Evolutionary conservation across 2,797 vertebrate genomes (phyloP).

Genomic region (Ciconia nigra): DNA sequence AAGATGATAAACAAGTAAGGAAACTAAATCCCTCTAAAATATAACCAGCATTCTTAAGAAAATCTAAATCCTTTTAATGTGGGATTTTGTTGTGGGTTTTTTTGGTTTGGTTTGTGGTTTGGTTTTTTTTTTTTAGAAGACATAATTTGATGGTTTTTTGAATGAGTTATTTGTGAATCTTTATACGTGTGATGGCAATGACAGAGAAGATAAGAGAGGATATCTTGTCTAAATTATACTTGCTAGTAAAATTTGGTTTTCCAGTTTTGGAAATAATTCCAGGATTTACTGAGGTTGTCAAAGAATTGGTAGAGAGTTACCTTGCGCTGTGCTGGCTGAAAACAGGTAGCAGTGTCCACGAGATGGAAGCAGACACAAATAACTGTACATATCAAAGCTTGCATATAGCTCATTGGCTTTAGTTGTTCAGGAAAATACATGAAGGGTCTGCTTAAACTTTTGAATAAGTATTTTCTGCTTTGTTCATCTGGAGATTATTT

Average conservation of each 20-base stretch:
- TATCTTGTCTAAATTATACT: neutral
- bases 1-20: neutral
- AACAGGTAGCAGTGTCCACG: neutral
- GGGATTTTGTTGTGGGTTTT: too few species aligned
- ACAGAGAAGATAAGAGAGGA: neutral
- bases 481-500: neutral
- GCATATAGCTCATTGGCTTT: neutral
- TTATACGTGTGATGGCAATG: neutral
- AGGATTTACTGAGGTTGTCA: neutral
- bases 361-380: neutral
- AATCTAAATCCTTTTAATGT: neutral
- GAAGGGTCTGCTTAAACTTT: neutral
- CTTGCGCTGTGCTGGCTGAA: neutral
- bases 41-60: neutral
- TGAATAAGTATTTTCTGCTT: neutral
- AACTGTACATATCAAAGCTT: neutral
- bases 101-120: too few species aligned
- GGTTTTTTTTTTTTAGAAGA: neutral
- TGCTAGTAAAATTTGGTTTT: neutral
- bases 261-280: neutral
- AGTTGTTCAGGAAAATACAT: neutral
- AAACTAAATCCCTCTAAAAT: neutral
- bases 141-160: neutral
- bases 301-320: neutral
- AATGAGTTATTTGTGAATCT: neutral